Conservation (phyloP, 2,113 vertebrate genomes). For the Sander vitreus region DNA sequence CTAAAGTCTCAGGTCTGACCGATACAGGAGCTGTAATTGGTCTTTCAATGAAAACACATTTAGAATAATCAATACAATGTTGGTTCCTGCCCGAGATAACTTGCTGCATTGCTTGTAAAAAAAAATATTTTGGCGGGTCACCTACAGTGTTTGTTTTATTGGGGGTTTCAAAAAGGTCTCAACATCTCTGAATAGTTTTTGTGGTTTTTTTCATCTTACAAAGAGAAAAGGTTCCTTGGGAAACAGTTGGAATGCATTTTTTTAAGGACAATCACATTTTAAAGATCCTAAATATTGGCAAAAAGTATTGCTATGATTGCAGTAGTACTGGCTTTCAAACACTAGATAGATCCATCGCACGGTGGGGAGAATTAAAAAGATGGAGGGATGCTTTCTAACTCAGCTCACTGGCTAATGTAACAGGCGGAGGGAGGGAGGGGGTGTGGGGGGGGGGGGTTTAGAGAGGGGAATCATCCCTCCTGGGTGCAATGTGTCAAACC, state of each 20-base stretch:
- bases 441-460: accelerated
- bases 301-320: background rate
- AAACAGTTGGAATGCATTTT: background rate
- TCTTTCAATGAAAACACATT: background rate
- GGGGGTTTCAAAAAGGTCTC: background rate
- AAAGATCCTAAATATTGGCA: background rate
- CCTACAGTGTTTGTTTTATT: background rate
- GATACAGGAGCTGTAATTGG: background rate
- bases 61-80: background rate
- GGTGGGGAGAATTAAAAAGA: background rate
- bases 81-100: background rate
- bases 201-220: background rate
- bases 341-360: background rate
- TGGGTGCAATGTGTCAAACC: conserved; percentile 25
- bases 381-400: conserved; percentile 15
- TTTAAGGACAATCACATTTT: background rate
- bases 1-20: background rate
- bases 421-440: background rate
- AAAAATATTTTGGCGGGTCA: background rate
- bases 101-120: too few species aligned
- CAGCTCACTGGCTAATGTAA: conserved; percentile 42
- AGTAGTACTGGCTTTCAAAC: background rate
- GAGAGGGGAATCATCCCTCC: background rate
- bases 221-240: background rate
- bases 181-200: background rate